These are phyloP conservation scores for Synergus itoensis DNA, from an alignment of 2,888 invertebrate species.

Conservation along the genomic window DNA sequence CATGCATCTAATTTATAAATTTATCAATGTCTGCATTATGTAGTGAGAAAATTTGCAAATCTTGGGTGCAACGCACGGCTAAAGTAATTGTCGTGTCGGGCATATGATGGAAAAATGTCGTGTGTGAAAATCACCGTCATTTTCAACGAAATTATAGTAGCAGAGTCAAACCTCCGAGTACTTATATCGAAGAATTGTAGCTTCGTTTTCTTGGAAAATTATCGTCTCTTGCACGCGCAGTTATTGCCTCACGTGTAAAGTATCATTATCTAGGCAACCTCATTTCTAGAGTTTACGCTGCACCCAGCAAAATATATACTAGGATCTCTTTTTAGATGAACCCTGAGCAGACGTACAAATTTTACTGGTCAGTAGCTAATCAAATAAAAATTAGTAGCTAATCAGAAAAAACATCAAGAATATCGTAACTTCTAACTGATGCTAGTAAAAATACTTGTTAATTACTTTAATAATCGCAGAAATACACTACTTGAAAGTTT, in stretches of 20 bases:
- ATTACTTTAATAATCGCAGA: background rate
- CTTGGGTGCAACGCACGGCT: background rate
- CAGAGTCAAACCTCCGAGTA: slow-evolving; percentile 10
- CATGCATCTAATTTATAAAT: no score
- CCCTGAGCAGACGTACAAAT: background rate
- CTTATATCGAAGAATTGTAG: slow-evolving; percentile 3
- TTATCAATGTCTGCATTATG: background rate
- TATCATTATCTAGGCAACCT: slow-evolving; percentile 4
- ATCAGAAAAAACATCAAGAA: no score
- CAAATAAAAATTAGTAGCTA: no score
- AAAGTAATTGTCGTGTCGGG: background rate
- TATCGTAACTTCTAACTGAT: no score
- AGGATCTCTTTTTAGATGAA: background rate
- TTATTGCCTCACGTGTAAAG: slow-evolving; percentile 11
- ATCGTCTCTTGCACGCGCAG: background rate
- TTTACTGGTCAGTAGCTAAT: no score
- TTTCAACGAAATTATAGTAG: slow-evolving; percentile 21
- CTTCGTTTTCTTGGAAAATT: background rate
- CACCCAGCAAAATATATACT: background rate
- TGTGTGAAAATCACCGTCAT: slow-evolving; percentile 4
- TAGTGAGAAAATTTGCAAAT: slow-evolving; percentile 21
- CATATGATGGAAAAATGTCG: slow-evolving; percentile 31
- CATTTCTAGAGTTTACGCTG: background rate
- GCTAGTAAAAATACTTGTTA: background rate
- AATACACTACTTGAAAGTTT: background rate